phyloP scores from a whole-genome alignment of 1,140 invertebrate species.

The Cydia amplana region DNA sequence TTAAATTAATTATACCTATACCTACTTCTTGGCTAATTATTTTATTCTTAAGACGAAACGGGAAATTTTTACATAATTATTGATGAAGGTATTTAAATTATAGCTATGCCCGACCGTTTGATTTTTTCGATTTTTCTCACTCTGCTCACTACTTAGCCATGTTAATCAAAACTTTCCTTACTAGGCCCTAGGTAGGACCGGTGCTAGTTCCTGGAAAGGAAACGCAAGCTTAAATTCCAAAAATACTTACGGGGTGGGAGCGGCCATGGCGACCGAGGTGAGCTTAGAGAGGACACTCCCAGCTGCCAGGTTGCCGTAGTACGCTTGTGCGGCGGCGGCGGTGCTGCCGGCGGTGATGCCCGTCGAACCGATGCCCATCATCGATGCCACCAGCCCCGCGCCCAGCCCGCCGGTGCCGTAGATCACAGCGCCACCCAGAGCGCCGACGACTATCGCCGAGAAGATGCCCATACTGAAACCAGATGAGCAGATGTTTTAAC shows the following conservation, averaged over 20 bases:
- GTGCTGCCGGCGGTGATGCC: constrained; percentile 58
- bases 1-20: too few relatives aligned
- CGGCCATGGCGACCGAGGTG: constrained; percentile 58
- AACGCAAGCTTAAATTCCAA: background rate
- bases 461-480: constrained; percentile 53
- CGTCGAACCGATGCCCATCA: constrained; percentile 56
- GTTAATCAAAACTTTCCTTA: background rate
- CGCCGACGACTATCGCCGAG: constrained; percentile 51
- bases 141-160: too few relatives aligned
- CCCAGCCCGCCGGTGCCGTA: constrained; percentile 59
- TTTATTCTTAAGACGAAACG: too few relatives aligned
- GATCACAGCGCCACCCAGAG: constrained; percentile 53
- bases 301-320: constrained; percentile 61
- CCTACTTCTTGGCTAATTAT: too few relatives aligned
- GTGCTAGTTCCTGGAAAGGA: background rate
- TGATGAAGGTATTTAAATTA: too few relatives aligned
- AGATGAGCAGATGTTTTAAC: background rate
- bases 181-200: background rate
- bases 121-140: too few relatives aligned
- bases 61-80: too few relatives aligned
- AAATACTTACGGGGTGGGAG: constrained; percentile 51
- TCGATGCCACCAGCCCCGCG: constrained; percentile 48
- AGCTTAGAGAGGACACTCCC: constrained; percentile 63
- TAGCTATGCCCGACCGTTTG: too few relatives aligned
- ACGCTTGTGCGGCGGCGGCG: constrained; percentile 63